Percentiles rank a stretch among this genome's conserved stretches.
phyloP scores from a whole-genome alignment of 2,113 vertebrate genomes.

The Oryzias celebensis region DNA sequence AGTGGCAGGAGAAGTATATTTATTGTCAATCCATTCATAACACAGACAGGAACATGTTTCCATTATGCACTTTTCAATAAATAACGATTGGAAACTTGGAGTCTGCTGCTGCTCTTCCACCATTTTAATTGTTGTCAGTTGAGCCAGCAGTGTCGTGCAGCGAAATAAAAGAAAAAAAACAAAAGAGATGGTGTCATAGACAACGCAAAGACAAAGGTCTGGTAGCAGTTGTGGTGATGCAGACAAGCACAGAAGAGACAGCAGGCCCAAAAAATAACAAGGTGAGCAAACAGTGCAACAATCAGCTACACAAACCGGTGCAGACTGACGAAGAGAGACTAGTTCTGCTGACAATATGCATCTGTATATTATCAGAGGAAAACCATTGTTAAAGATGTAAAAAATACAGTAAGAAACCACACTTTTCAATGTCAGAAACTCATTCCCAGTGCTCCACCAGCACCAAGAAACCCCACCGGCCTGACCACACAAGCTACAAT shows the following conservation, averaged over 20 bases:
- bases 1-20: not conserved
- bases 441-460: slow-evolving; percentile 32
- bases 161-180: slow-evolving; percentile 40
- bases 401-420: slow-evolving; percentile 5
- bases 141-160: slow-evolving; percentile 44
- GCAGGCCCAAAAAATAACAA: slow-evolving; percentile 41
- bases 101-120: not conserved
- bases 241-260: slow-evolving; percentile 47
- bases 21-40: too few relatives aligned
- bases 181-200: slow-evolving; percentile 48
- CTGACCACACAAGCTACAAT: slow-evolving; percentile 36
- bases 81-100: too few relatives aligned
- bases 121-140: slow-evolving; percentile 25
- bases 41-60: too few relatives aligned
- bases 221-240: slow-evolving; percentile 49
- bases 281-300: slow-evolving; percentile 23
- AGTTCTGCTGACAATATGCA: slow-evolving; percentile 17
- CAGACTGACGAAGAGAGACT: slow-evolving; percentile 16
- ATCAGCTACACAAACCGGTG: slow-evolving; percentile 23
- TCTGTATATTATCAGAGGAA: too few relatives aligned
- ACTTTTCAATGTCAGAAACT: slow-evolving; percentile 28
- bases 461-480: slow-evolving; percentile 4
- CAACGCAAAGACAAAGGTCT: slow-evolving; percentile 33
- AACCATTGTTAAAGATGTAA: too few relatives aligned
- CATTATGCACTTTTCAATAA: too few relatives aligned